Evolutionary conservation across 2,888 invertebrate genomes (phyloP), one percentile per base, ranked within the genome.

Genomic region (Tetrapedia diversipes): DNA sequence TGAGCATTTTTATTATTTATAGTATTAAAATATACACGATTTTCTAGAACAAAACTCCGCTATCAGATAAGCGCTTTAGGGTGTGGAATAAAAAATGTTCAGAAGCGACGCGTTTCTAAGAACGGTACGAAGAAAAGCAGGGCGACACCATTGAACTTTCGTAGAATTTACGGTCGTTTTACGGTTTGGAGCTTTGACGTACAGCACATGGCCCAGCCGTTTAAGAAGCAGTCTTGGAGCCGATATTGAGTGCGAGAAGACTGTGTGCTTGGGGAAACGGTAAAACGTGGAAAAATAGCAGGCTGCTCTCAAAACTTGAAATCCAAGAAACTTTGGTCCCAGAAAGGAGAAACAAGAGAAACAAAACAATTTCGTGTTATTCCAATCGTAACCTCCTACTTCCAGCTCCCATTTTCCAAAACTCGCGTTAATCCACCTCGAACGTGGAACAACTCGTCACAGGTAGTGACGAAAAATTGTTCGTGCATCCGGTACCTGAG

Each of bases 401-500:
- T 47, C 22, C 29, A 8, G 14, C 16, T 32, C 11, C 10, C 27
- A 19, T 64, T 64, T 39, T 22, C n/a, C 22, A 2, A 43, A 64
- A 43, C 16, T 64, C 49, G 22, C 49, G 57, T 49, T 59, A 67
- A 67, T n/a, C 67, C 32, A 29, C 7, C 22, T 11, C 1, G 16
- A 4, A 16, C 19, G 16, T 10, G 24, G 39, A 67, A 67, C 32
- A 67, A 67, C 49, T 39, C 57, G 14, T 29, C 19, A 27, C 24
- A 8, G 24, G 14, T 19, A 19, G 27, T 57, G 49, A 67, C 59
- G 63, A 69, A 69, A 54, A 54, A 69, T 69, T 53, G 63, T 43
- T 45, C 37, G 19, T 43, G n/a, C 68, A 24, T n/a, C 1, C 3
- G 6, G 4, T 27, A 3, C 22, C 19, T 6, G 19, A 22, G 1